Percentiles rank a stretch among this genome's conserved stretches.
Conservation (phyloP, 2,888 invertebrate genomes). For the Eupithecia centaureata region DNA sequence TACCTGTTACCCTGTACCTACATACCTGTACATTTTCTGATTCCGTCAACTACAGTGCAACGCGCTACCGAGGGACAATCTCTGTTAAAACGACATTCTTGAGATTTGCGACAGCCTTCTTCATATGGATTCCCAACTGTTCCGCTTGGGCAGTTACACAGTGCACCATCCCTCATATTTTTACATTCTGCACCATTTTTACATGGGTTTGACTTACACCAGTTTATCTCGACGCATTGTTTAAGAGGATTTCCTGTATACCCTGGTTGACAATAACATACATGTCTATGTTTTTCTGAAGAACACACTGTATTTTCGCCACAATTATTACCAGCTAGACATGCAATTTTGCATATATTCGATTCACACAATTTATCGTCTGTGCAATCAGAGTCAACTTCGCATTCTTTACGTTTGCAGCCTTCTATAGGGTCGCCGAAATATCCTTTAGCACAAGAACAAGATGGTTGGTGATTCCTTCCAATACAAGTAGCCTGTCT, state of each 20-base stretch:
- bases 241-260: conserved; percentile 90
- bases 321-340: conserved; percentile 92
- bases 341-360: conserved; percentile 93
- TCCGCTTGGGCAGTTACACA: conserved; percentile 90
- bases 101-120: conserved; percentile 91
- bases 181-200: conserved; percentile 91
- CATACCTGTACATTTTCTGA: conserved; percentile 90
- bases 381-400: conserved; percentile 87
- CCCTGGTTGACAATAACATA: conserved; percentile 92
- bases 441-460: conserved; percentile 91
- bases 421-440: conserved; percentile 92
- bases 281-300: conserved; percentile 91
- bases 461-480: conserved; percentile 88
- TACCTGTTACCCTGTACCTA: too few species aligned
- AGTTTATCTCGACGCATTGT: conserved; percentile 90
- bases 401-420: conserved; percentile 92
- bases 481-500: conserved; percentile 92
- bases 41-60: conserved; percentile 88
- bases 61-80: conserved; percentile 93
- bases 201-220: conserved; percentile 91
- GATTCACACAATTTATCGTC: conserved; percentile 93
- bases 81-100: conserved; percentile 90
- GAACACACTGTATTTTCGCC: conserved; percentile 94
- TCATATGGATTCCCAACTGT: conserved; percentile 93
- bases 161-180: conserved; percentile 91